Percentiles rank a stretch among this genome's conserved stretches.
Evolutionary conservation across 2,113 vertebrate species (phyloP).

Genomic region (Tonatia bakeri): DNA sequence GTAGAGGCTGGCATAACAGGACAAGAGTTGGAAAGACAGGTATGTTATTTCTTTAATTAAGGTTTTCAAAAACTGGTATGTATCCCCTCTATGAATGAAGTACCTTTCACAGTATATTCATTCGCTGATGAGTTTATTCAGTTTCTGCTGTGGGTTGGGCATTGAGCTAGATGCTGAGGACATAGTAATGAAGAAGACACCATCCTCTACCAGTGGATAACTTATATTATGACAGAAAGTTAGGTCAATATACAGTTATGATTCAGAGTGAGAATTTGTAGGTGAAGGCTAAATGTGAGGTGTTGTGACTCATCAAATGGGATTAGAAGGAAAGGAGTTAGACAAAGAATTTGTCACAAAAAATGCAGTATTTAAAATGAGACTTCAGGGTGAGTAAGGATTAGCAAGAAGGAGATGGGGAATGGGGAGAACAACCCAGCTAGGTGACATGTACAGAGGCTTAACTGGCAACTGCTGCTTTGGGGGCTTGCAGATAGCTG

Average conservation of each 20-base stretch:
- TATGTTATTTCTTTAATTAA: constrained; percentile 72
- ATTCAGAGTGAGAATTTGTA: background rate
- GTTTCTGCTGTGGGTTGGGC: background rate
- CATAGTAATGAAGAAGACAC: background rate
- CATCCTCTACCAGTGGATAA: background rate
- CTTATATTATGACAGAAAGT: background rate
- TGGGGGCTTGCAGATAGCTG: background rate
- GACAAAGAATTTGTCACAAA: background rate
- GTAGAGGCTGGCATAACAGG: constrained; percentile 96
- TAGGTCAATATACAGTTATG: background rate
- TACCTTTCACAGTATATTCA: background rate
- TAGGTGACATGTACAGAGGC: background rate
- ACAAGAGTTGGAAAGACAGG: constrained; percentile 96
- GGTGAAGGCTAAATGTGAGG: background rate
- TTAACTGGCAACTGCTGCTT: background rate
- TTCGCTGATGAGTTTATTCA: background rate
- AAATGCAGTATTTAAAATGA: background rate
- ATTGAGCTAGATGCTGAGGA: background rate
- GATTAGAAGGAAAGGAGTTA: background rate
- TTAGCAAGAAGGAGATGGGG: background rate
- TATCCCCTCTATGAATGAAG: background rate
- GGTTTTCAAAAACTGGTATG: background rate
- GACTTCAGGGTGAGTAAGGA: background rate
- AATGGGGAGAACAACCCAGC: background rate
- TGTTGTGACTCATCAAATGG: background rate